phyloP scores from a whole-genome alignment of 2,888 invertebrate species.

The Perithous albicinctus region DNA sequence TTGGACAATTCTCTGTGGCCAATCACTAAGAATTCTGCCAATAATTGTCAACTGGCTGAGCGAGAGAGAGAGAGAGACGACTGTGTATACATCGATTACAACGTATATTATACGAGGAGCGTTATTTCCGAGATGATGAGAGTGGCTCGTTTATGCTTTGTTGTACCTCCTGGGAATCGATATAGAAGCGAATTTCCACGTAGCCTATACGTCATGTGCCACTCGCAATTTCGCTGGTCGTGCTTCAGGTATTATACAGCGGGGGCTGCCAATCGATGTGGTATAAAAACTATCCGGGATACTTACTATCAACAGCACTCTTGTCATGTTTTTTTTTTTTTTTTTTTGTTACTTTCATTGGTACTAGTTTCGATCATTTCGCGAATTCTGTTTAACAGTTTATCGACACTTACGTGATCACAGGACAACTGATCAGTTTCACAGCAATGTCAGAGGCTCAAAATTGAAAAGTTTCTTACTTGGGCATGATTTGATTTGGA shows the following conservation, averaged over 20 bases:
- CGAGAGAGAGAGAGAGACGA: too few relatives aligned
- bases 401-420: too few relatives aligned
- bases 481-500: too few relatives aligned
- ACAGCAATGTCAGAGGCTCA: too few relatives aligned
- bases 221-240: slow-evolving; percentile 40
- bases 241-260: slow-evolving; percentile 2
- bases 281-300: too few relatives aligned
- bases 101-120: neutral
- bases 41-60: slow-evolving; percentile 1
- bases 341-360: too few relatives aligned
- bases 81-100: neutral
- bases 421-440: too few relatives aligned
- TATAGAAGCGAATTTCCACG: slow-evolving; percentile 19
- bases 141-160: slow-evolving; percentile 9
- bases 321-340: too few relatives aligned
- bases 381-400: too few relatives aligned
- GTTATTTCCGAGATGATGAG: slow-evolving; percentile 26
- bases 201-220: neutral
- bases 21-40: neutral
- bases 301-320: neutral
- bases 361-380: too few relatives aligned
- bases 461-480: too few relatives aligned
- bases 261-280: neutral
- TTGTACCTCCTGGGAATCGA: slow-evolving; percentile 12
- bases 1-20: neutral